Evolutionary conservation across 2,797 vertebrate genomes (phyloP), one percentile per base, ranked within the genome.

Genomic region (Lindbergichthys nudifrons): DNA sequence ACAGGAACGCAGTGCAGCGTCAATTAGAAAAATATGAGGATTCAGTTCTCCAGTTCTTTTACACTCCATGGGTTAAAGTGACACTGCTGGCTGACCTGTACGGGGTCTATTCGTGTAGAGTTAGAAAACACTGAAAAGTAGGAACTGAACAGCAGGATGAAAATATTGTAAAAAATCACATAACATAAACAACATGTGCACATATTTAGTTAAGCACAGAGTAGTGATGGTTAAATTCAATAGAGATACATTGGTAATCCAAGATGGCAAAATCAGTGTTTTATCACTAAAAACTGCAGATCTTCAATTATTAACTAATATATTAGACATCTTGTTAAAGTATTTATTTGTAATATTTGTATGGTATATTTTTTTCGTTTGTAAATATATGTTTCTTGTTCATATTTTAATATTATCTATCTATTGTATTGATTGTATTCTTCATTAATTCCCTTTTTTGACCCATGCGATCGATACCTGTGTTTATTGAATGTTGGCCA

Each of bases 21-120:
- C 75, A 52, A 64, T 41, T 60, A 53, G 70, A 80, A 68, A 83
- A 82, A 57, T 65, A 77, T 61, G 60, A 78, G 65, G 52, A 41
- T 42, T 39, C 60, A 60, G 76, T 75, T 63, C 8, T n/a, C n/a
- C n/a, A n/a, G n/a, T n/a, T n/a, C n/a, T 70, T 77, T 73, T 61
- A 65, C 13, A 21, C 26, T 30, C 1, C 2, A 1, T 8, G 41
- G 58, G 12, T 10, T 61, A 56, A 60, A 60, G 18, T 52, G 19
- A 52, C 6, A 47, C 46, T 15, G 14, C 26, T 46, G 73, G 13
- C 30, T 73, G 13, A 53, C 58, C 45, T 66, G 47, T 59, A 42
- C 43, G 12, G 32, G 19, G 15, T 32, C 2, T 0, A 5, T 4
- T 0, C 10, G 41, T 65, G 26, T 3, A 36, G 23, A 10, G 64